Conservation (phyloP, 1,140 invertebrate species). For the Frieseomelitta varia region DNA sequence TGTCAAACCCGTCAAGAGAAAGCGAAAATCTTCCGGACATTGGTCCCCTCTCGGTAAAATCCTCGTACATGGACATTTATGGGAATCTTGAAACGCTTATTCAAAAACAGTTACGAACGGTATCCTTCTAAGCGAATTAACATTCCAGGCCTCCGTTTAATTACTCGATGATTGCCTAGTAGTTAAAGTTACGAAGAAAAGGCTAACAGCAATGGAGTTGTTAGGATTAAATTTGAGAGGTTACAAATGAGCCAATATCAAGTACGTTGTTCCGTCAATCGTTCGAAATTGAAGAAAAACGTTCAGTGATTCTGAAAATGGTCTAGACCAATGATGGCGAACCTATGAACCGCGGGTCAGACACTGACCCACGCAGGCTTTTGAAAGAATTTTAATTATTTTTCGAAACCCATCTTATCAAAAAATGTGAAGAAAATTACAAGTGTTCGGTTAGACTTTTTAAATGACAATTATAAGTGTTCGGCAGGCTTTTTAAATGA, state of each 20-base stretch:
- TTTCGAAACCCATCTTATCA: too few species aligned
- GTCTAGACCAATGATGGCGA: too few species aligned
- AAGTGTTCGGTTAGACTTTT: too few species aligned
- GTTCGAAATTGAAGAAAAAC: background rate
- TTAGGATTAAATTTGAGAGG: too few species aligned
- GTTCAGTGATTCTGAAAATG: too few species aligned
- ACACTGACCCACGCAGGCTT: too few species aligned
- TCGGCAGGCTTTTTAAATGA: too few species aligned
- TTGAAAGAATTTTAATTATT: too few species aligned
- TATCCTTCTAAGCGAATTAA: background rate
- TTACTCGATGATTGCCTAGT: background rate
- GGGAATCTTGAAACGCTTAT: background rate
- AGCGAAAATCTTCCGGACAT: constrained; percentile 29
- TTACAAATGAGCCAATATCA: background rate
- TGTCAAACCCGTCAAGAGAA: constrained; percentile 16
- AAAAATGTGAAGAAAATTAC: too few species aligned
- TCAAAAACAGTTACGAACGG: background rate
- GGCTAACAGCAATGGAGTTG: background rate
- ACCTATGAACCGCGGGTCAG: too few species aligned
- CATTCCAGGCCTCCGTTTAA: background rate
- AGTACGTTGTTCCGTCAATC: background rate
- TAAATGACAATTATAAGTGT: too few species aligned
- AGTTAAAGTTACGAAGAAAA: background rate
- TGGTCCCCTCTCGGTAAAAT: background rate
- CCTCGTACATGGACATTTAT: background rate